Evolutionary conservation across 2,888 invertebrate genomes (phyloP).

Genomic region (Tiliacea citrago): DNA sequence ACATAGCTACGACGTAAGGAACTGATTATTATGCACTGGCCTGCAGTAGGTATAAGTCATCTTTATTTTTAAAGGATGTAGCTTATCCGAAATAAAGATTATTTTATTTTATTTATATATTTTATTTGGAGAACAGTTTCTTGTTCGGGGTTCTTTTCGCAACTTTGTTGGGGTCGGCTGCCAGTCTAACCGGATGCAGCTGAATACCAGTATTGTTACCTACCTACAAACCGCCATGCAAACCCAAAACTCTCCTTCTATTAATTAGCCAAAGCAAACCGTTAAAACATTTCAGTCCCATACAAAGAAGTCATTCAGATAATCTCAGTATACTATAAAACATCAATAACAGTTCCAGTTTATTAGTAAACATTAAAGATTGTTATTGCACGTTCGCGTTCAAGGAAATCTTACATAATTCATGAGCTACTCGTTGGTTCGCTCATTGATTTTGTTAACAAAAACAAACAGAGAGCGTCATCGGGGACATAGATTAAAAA

Average conservation of each 20-base stretch:
- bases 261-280: not conserved
- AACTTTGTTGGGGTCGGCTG: not conserved
- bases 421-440: conserved; percentile 54
- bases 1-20: too few species aligned
- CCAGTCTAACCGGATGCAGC: not conserved
- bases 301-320: conserved; percentile 29
- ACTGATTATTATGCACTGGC: too few species aligned
- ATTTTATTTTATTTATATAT: too few species aligned
- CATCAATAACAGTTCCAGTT: conserved; percentile 10
- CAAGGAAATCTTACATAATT: conserved; percentile 71
- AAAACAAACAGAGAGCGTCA: conserved; percentile 59
- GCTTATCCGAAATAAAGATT: too few species aligned
- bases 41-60: too few species aligned
- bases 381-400: conserved; percentile 59
- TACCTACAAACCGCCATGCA: not conserved
- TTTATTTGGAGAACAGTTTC: not conserved
- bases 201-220: not conserved
- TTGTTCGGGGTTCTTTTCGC: too few species aligned
- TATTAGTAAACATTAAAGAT: conserved; percentile 52
- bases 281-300: not conserved
- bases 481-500: conserved; percentile 1
- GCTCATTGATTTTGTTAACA: conserved; percentile 61
- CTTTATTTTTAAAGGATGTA: too few species aligned
- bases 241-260: not conserved
- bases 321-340: conserved; percentile 31